Evolutionary conservation across 2,797 vertebrate genomes (phyloP).

Genomic region (Brachyalestes nurse): DNA sequence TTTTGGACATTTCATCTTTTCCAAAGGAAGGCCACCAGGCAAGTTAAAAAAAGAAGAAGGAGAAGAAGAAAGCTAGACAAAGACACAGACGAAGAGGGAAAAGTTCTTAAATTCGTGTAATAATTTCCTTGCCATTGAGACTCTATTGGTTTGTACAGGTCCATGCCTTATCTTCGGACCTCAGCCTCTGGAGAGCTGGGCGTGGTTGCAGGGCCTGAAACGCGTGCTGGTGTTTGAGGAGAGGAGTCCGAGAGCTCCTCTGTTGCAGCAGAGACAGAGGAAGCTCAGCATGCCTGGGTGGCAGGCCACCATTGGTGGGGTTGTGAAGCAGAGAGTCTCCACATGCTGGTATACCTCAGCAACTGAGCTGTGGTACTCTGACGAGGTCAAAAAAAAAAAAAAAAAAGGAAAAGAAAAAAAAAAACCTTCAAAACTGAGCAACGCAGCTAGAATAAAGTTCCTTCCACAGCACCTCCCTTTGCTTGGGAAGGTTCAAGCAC

Average conservation of each 20-base stretch:
- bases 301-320: conserved; percentile 4
- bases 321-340: conserved; percentile 32
- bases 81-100: neutral
- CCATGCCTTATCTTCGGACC: conserved; percentile 3
- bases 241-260: conserved; percentile 40
- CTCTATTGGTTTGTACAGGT: neutral
- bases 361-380: conserved; percentile 30
- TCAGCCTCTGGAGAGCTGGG: conserved; percentile 44
- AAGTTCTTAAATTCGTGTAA: neutral
- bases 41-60: neutral
- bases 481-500: conserved; percentile 33
- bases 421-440: conserved; percentile 20
- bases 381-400: conserved; percentile 3
- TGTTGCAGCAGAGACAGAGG: conserved; percentile 36
- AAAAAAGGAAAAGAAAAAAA: neutral
- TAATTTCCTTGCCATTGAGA: conserved; percentile 1
- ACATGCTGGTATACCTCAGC: conserved; percentile 53
- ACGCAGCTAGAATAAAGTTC: conserved; percentile 27
- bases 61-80: neutral
- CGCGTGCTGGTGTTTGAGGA: conserved; percentile 50
- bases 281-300: conserved; percentile 13
- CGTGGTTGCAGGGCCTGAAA: conserved; percentile 37
- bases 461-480: conserved; percentile 18
- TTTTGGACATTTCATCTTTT: conserved; percentile 44
- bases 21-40: conserved; percentile 54